Percentiles rank a stretch among this genome's conserved stretches.
Conservation (phyloP, 1,140 invertebrate genomes). For the Orchestia grillus region DNA sequence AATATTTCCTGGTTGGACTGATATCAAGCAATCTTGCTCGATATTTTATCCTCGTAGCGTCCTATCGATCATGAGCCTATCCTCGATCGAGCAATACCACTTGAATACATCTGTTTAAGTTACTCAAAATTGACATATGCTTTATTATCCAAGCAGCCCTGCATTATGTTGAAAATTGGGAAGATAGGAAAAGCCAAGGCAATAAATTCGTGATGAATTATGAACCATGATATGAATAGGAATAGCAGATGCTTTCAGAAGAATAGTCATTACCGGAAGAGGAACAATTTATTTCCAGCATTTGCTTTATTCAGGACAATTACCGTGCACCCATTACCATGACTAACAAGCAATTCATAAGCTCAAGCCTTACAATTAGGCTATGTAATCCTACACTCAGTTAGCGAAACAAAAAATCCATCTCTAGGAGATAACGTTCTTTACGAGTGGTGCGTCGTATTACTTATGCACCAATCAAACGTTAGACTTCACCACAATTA, state of each 20-base stretch:
- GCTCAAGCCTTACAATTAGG: constrained; percentile 30
- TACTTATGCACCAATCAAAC: constrained; percentile 56
- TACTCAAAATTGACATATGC: neutral
- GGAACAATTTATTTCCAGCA: constrained; percentile 50
- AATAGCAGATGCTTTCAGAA: constrained; percentile 41
- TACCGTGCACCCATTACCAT: constrained; percentile 19
- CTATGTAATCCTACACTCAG: constrained; percentile 51
- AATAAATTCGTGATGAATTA: constrained; percentile 6
- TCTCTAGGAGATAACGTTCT: constrained; percentile 38
- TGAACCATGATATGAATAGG: constrained; percentile 49
- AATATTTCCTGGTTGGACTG: neutral
- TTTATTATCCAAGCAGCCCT: neutral
- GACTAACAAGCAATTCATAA: constrained; percentile 55
- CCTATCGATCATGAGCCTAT: neutral
- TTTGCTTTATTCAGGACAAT: constrained; percentile 48
- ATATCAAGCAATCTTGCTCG: neutral
- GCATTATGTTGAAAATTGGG: neutral
- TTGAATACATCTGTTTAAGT: neutral
- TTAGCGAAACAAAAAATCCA: constrained; percentile 38
- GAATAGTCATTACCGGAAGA: constrained; percentile 36
- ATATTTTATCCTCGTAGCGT: neutral
- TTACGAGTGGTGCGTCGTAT: constrained; percentile 45
- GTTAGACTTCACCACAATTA: constrained; percentile 21
- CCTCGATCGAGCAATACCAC: neutral
- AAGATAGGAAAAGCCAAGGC: neutral